Base-by-base conservation (phyloP, 2,888 invertebrate genomes). In the Scaptomyza caliginosa region DNA sequence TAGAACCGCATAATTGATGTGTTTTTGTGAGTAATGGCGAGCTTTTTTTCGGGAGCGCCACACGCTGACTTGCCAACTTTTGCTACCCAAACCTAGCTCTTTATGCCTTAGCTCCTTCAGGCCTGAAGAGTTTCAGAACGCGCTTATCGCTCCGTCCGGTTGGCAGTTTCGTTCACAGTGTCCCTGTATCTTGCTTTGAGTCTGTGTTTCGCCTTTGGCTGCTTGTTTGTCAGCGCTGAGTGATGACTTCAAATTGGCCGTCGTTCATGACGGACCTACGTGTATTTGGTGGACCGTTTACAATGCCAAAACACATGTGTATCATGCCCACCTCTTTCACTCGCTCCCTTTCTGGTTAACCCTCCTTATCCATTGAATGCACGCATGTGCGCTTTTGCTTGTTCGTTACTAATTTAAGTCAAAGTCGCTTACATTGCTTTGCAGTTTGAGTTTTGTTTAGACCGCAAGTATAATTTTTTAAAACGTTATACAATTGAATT, bases 241-340 rank as follows among this genome's bases (percentile, higher is more conserved):
- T 82, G 86, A 83, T 83, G 83, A 80, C 83, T 77, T 85, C 80
- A 86, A 83, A 83, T 83, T 82, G 83, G 86, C 76, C 77, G 64
- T 74, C 75, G 75, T 72, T 77, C 75, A 69, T 77, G 83, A 66
- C 55, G 73, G 66, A 71, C 71, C 63, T 68, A 74, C 49, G 55
- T 73, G 73, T 73, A 54, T 55, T 51, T 57, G 50, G 45, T 50
- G 46, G 32, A 59, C 49, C 62, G 46, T 56, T 68, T 62, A 72
- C 72, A 77, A 52, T 49, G 67, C 30, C 46, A 49, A 64, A 69
- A 78, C 74, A 84, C 65, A 67, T 83, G 77, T 83, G 77, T 43
- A 5, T 59, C 28, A 4, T 11, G 28, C 54, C 64, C 30, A 36
- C 4, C 17, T 2, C 21, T 2, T 8, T 11, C 5, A n/a, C 4